phyloP scores from a whole-genome alignment of 2,113 vertebrate genomes.

The Sphyrna mokarran region DNA sequence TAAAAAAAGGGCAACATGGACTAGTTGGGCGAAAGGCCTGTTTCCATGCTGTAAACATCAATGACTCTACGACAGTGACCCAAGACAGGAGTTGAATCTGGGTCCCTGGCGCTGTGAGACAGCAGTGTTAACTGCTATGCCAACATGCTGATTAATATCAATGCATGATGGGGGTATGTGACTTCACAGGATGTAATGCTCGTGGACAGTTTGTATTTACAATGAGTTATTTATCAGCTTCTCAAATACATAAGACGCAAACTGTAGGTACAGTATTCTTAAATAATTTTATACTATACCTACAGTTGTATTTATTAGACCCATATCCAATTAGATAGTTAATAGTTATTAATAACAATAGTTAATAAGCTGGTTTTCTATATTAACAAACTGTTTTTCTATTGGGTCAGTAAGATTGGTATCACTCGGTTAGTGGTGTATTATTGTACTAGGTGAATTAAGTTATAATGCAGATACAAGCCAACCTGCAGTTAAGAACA shows the following conservation, averaged over 20 bases:
- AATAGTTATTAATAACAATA: neutral
- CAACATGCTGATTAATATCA: neutral
- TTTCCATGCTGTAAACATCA: too few species aligned
- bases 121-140: too few species aligned
- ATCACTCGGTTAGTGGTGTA: neutral
- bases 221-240: neutral
- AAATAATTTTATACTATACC: too few species aligned
- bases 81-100: too few species aligned
- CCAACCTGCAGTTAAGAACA: neutral
- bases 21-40: too few species aligned
- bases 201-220: neutral
- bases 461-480: neutral
- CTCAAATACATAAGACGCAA: neutral
- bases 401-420: neutral
- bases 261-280: too few species aligned
- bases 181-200: neutral
- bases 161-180: fast-evolving
- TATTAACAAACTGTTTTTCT: neutral
- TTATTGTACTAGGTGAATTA: neutral
- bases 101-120: too few species aligned
- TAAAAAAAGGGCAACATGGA: too few species aligned
- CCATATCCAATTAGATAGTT: too few species aligned
- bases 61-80: too few species aligned
- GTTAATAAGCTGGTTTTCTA: neutral
- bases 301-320: too few species aligned